These are phyloP conservation scores for Brachionus koreanus DNA, from an alignment of 1,140 invertebrate species.

Conservation along the genomic window DNA sequence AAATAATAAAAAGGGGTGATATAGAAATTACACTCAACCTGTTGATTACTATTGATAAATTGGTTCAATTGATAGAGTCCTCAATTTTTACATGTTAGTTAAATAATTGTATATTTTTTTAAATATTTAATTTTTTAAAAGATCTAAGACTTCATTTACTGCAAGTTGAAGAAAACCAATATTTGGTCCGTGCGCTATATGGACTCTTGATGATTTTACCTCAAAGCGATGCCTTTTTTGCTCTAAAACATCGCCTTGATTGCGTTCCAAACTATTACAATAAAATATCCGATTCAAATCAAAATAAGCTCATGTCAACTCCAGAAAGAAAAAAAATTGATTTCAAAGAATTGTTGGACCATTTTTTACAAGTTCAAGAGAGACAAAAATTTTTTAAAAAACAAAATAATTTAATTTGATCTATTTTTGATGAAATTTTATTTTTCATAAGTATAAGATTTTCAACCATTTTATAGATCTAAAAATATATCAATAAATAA, in stretches of 20 bases:
- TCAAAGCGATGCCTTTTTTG: conserved; percentile 90
- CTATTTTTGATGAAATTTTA: neutral
- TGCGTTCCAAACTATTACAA: conserved; percentile 68
- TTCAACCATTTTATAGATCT: too few relatives aligned
- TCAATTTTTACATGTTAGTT: conserved; percentile 94
- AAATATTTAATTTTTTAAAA: conserved; percentile 55
- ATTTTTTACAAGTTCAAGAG: conserved; percentile 67
- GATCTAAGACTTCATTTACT: conserved; percentile 86
- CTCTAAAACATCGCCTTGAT: conserved; percentile 76
- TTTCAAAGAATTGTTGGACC: conserved; percentile 64
- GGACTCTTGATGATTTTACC: conserved; percentile 94
- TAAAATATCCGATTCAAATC: neutral
- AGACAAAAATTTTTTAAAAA: conserved; percentile 61
- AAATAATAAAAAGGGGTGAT: conserved; percentile 68
- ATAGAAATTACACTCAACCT: conserved; percentile 93
- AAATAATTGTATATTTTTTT: conserved; percentile 41
- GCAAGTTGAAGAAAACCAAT: conserved; percentile 71
- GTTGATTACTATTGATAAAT: conserved; percentile 89
- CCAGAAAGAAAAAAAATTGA: conserved; percentile 58
- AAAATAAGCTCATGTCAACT: neutral
- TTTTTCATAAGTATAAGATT: neutral
- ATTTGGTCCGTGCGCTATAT: conserved; percentile 82
- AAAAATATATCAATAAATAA: too few relatives aligned
- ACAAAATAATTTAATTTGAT: conserved; percentile 8
- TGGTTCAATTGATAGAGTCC: conserved; percentile 94